Evolutionary conservation across 2,797 vertebrate genomes (phyloP).

Genomic region (Etheostoma perlongum): DNA sequence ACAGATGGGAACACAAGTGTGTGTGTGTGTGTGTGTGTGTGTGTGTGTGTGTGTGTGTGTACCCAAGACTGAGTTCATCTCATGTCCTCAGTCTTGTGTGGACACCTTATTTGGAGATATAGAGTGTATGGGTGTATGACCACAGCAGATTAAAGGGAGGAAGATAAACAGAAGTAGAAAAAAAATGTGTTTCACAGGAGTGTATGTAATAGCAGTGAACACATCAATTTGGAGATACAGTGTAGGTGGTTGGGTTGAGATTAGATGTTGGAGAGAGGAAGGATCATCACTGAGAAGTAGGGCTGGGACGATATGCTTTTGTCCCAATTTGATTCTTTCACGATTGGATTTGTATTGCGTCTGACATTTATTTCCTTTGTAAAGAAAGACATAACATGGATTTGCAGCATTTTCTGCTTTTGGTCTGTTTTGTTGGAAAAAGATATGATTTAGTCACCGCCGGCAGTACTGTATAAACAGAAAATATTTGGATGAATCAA

Average conservation of each 20-base stretch:
- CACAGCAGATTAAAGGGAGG: conserved; percentile 20
- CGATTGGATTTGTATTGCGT: too few relatives aligned
- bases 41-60: neutral
- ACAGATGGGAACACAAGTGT: conserved; percentile 28
- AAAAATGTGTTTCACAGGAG: conserved; percentile 24
- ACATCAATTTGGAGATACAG: conserved; percentile 25
- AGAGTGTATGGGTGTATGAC: conserved; percentile 31
- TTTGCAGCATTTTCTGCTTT: too few relatives aligned
- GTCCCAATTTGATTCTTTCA: too few relatives aligned
- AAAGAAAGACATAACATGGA: too few relatives aligned
- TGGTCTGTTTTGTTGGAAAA: too few relatives aligned
- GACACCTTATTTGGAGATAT: conserved; percentile 45
- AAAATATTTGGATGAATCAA: too few relatives aligned
- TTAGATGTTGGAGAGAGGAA: conserved; percentile 3
- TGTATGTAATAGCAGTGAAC: conserved; percentile 17
- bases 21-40: conserved; percentile 15
- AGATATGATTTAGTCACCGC: too few relatives aligned
- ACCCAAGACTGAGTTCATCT: too few relatives aligned
- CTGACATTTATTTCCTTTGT: too few relatives aligned
- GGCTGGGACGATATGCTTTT: too few relatives aligned
- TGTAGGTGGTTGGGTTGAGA: neutral
- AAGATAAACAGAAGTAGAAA: conserved; percentile 41
- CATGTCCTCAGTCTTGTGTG: conserved; percentile 42
- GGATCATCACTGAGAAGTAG: neutral
- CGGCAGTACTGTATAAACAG: too few relatives aligned